Evolutionary conservation across 2,113 vertebrate genomes (phyloP).

Genomic region (Delphinus delphis): DNA sequence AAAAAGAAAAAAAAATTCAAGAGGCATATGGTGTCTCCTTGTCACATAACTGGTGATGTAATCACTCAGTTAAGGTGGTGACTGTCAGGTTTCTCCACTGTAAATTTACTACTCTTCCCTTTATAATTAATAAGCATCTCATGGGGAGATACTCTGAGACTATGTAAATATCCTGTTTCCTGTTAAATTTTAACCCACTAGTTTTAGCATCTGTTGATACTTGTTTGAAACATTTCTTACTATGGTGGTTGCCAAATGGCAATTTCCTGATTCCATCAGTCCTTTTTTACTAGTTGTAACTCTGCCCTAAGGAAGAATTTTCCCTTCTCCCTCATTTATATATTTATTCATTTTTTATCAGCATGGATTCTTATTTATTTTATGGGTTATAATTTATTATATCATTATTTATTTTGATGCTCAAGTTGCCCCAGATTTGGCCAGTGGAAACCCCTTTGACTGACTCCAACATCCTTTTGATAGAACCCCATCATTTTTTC

Average conservation of each 20-base stretch:
- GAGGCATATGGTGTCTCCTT: neutral
- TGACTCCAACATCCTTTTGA: neutral
- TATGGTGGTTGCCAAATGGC: neutral
- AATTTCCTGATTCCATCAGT: neutral
- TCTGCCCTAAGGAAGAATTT: neutral
- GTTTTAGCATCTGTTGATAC: neutral
- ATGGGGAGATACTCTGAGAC: neutral
- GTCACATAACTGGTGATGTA: neutral
- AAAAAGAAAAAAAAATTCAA: neutral
- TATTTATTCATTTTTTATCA: neutral
- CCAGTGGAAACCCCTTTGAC: neutral
- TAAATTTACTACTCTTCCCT: neutral
- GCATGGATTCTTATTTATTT: neutral
- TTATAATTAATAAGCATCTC: neutral
- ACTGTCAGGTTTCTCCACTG: neutral
- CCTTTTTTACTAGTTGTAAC: neutral
- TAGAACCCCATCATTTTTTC: neutral
- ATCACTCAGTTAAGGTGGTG: neutral
- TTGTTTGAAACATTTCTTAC: neutral
- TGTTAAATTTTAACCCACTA: neutral
- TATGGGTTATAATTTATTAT: neutral
- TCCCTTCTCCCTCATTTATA: neutral
- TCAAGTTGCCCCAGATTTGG: neutral
- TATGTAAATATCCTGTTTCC: neutral
- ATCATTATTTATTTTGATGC: neutral